Base-by-base conservation (phyloP, 2,113 vertebrate species). In the Neotoma lepida region DNA sequence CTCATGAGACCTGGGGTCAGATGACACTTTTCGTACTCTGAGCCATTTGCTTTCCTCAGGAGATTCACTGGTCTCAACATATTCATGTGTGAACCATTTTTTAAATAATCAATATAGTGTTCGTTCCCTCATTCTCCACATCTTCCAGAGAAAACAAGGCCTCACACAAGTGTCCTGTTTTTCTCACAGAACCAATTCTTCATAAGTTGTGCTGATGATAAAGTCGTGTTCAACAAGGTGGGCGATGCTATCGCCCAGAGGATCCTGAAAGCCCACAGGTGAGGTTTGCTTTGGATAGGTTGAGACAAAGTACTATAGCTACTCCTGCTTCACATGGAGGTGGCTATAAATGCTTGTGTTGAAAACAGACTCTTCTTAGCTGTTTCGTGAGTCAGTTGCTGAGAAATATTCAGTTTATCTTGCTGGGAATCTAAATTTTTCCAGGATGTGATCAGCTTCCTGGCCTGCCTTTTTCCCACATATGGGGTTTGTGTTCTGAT, bases 141-240 rank as follows among this genome's bases (percentile, higher is more conserved):
- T 8, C 49, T 0, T 39, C 8, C 26, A 68, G 39, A 90, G 70
- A 39, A 58, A 86, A 85, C 35, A 68, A 17, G 70, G 15, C 80
- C 39, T 94, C 41, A 86, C 12, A 5, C 58, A 64, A 68, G 22
- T 68, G 14, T 84, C 51, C 24, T 35, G 1, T 94, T 89, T 94
- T 98, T 98, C 91, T 95, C 70, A 41, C 88, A 99, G 99, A 99
- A 99, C 97, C 99, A 99, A 97, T 99, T 99, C 97, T 99, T 99
- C 96, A 99, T 99, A 98, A 99, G 99, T 98, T 99, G 99, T 39
- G 98, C 99, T 1, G 99, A 99, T 97, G 99, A 99, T 98, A 99
- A 98, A 96, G 98, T 99, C 17, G 99, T 99, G 70, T 99, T 98
- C 98, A 99, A 99, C 98, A 99, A 98, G 98, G 98, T 99, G 0